Evolutionary conservation across 2,888 invertebrate genomes (phyloP).

Genomic region (Ormyrus thymus): DNA sequence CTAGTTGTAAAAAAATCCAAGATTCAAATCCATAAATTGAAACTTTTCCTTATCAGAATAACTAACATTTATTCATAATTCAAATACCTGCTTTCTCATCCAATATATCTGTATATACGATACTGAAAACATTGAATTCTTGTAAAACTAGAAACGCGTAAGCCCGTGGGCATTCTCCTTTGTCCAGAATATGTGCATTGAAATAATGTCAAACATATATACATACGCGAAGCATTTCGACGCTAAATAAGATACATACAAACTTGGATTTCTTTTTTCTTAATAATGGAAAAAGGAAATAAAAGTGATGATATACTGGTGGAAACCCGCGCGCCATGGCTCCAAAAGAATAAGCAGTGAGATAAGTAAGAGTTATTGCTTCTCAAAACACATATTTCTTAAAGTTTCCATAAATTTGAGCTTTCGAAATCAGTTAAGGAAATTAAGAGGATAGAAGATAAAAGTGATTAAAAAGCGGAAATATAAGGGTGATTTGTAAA

Average conservation of each 20-base stretch:
- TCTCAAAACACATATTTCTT: background rate
- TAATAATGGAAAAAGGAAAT: slow-evolving; percentile 21
- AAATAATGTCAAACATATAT: slow-evolving; percentile 28
- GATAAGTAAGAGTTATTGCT: background rate
- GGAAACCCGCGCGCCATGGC: too few species aligned
- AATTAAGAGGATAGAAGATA: too few species aligned
- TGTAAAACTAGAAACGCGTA: background rate
- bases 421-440: too few species aligned
- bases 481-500: too few species aligned
- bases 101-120: background rate
- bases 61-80: too few species aligned
- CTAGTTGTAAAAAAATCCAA: too few species aligned
- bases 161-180: slow-evolving; percentile 31
- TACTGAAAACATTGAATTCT: slow-evolving; percentile 19
- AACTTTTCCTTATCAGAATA: too few species aligned
- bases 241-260: slow-evolving; percentile 15
- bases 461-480: too few species aligned
- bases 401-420: too few species aligned
- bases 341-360: background rate
- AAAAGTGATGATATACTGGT: background rate
- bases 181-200: slow-evolving; percentile 9
- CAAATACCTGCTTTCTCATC: too few species aligned
- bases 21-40: too few species aligned
- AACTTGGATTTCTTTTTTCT: slow-evolving; percentile 11
- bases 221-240: background rate